Evolutionary conservation across 2,113 vertebrate species (phyloP).

Genomic region (Charadrius vociferus): DNA sequence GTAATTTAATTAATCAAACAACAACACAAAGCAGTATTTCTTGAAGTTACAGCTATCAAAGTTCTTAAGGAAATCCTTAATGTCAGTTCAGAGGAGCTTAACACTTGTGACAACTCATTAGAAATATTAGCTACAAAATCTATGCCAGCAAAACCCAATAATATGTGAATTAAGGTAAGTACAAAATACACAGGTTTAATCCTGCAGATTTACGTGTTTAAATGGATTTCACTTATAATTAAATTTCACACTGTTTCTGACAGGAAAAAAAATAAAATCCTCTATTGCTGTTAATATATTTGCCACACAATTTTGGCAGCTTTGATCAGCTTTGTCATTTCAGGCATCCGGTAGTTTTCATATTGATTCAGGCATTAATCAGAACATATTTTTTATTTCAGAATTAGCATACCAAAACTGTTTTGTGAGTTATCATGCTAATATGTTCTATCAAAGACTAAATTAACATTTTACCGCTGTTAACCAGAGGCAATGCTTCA

Average conservation of each 20-base stretch:
- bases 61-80: neutral
- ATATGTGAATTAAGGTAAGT: neutral
- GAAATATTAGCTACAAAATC: constrained; percentile 16
- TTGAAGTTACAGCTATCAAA: neutral
- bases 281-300: constrained; percentile 2
- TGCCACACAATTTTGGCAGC: constrained; percentile 2
- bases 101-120: neutral
- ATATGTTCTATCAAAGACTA: constrained; percentile 69
- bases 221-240: constrained; percentile 20
- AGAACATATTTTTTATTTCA: constrained; percentile 53
- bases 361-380: constrained; percentile 66
- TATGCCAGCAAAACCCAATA: neutral
- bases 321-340: constrained; percentile 62
- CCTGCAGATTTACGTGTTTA: neutral
- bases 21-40: neutral
- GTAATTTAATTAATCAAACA: neutral
- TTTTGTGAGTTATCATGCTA: constrained; percentile 70
- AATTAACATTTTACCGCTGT: constrained; percentile 71
- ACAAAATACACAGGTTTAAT: neutral
- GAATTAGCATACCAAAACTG: constrained; percentile 65
- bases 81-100: neutral
- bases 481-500: constrained; percentile 58
- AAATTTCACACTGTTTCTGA: constrained; percentile 24
- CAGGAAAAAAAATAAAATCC: neutral
- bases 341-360: constrained; percentile 46